phyloP scores from a whole-genome alignment of 2,113 vertebrate species.

The Hirundichthys speculiger region DNA sequence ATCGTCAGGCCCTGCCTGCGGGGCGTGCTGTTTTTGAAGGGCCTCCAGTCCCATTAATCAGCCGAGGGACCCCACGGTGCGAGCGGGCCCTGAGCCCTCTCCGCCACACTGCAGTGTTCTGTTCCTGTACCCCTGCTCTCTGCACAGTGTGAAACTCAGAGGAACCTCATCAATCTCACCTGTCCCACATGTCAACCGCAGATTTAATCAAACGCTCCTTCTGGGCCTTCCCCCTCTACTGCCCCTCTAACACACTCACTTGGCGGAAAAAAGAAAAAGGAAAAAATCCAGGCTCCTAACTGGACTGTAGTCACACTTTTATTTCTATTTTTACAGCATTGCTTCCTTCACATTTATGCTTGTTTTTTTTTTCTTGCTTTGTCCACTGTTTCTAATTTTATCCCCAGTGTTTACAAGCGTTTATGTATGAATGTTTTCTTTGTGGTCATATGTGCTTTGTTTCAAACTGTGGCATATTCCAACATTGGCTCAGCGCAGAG shows the following conservation, averaged over 20 bases:
- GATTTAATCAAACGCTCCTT: conserved; percentile 86
- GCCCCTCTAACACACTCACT: conserved; percentile 56
- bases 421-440: conserved; percentile 45
- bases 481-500: conserved; percentile 38
- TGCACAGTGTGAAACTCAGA: conserved; percentile 89
- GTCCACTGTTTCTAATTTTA: conserved; percentile 9
- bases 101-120: conserved; percentile 86
- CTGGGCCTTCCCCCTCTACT: conserved; percentile 74
- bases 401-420: background rate
- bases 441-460: conserved; percentile 66
- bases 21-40: conserved; percentile 84
- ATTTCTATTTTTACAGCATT: conserved; percentile 22
- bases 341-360: conserved; percentile 9
- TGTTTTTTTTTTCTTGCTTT: conserved; percentile 18
- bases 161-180: conserved; percentile 99
- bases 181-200: conserved; percentile 88
- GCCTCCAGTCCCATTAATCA: conserved; percentile 95
- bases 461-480: conserved; percentile 70
- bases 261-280: conserved; percentile 20
- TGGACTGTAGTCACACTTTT: conserved; percentile 28
- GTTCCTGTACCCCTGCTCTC: conserved; percentile 81
- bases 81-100: conserved; percentile 80
- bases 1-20: conserved; percentile 71
- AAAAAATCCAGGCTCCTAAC: conserved; percentile 20
- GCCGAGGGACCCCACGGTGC: conserved; percentile 80